Evolutionary conservation across 37 sponge, comb jelly and placozoan genomes (phyloP).

Genomic region (Mnemiopsis leidyi): DNA sequence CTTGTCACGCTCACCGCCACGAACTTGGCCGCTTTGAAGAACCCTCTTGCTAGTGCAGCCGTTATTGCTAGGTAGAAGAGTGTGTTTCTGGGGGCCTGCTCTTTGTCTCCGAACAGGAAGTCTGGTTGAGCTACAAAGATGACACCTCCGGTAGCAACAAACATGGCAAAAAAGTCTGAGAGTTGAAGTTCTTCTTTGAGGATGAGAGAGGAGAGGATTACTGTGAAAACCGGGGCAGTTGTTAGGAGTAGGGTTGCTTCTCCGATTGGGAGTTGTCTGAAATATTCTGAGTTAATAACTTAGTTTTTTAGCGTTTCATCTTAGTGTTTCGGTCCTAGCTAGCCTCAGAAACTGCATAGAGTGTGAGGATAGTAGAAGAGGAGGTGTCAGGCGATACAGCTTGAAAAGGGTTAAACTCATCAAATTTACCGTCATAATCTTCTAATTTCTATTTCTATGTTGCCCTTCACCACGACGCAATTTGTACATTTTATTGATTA

Average conservation of each 20-base stretch:
- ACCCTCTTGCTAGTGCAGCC: background rate
- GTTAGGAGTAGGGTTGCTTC: conserved; percentile 45
- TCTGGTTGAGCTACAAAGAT: conserved; percentile 39
- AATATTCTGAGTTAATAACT: no score
- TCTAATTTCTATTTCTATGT: no score
- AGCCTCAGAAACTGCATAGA: no score
- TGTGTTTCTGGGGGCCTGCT: background rate
- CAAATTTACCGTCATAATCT: no score
- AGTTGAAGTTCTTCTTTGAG: background rate
- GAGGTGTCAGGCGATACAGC: no score
- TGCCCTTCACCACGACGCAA: no score
- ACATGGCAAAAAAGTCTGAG: background rate
- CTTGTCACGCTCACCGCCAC: conserved; percentile 47
- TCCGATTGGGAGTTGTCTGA: conserved; percentile 16
- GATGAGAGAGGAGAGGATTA: background rate
- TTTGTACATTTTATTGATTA: no score
- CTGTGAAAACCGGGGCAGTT: conserved; percentile 18
- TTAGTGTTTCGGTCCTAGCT: no score
- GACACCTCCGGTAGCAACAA: background rate
- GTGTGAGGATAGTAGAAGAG: no score
- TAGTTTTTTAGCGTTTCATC: no score
- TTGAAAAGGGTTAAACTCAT: no score
- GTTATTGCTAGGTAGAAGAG: conserved; percentile 6
- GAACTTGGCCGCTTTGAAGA: conserved; percentile 48
- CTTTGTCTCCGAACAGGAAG: background rate